A percentile compares a stretch with the other conserved stretches of the same genome.
Evolutionary conservation across 2,797 vertebrate genomes (phyloP).

Genomic region (Scyliorhinus canicula): DNA sequence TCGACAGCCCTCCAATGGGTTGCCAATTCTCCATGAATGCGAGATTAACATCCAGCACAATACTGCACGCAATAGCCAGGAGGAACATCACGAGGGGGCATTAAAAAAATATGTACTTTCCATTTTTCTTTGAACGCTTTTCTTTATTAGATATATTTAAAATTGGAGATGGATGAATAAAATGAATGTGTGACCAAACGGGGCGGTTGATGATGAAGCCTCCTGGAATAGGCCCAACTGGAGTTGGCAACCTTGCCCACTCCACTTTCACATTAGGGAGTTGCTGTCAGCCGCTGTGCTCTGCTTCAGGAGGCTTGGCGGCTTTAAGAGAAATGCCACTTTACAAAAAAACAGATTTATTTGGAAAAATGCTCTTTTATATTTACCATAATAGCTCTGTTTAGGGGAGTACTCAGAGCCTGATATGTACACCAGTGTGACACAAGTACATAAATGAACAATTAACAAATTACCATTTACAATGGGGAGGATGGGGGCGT

Average conservation of each 20-base stretch:
- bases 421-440: slow-evolving; percentile 26
- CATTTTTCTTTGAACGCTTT: neutral
- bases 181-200: neutral
- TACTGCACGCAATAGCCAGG: neutral
- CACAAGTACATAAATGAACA: slow-evolving; percentile 17
- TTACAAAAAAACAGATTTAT: neutral
- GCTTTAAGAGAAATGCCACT: neutral
- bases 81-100: neutral
- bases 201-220: neutral
- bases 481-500: slow-evolving; percentile 24
- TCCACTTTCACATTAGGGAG: neutral
- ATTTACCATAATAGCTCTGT: slow-evolving; percentile 34
- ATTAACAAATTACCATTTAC: slow-evolving; percentile 37
- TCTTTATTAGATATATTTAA: neutral
- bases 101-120: neutral
- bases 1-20: neutral
- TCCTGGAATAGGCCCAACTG: neutral
- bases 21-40: neutral
- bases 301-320: neutral
- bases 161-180: neutral
- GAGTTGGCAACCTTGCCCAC: neutral
- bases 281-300: neutral
- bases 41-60: neutral
- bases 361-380: slow-evolving; percentile 27
- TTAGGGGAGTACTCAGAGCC: slow-evolving; percentile 1